phyloP scores from a whole-genome alignment of 2,113 vertebrate species.

The Salvelinus sp. region DNA sequence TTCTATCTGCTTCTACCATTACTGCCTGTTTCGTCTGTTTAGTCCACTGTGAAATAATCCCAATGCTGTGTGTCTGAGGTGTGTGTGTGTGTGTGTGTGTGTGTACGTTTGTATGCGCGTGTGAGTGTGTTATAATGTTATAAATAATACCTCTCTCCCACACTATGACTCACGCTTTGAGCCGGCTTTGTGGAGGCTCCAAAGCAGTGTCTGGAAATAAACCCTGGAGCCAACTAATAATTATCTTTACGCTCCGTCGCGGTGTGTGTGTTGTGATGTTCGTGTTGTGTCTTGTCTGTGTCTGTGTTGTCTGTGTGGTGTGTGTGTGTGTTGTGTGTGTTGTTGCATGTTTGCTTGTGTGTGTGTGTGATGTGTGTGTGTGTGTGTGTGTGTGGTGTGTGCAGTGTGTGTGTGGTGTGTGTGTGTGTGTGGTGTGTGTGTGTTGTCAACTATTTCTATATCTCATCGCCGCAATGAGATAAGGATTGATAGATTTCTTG shows the following conservation, averaged over 20 bases:
- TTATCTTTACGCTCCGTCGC: constrained; percentile 30
- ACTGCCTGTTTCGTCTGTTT: constrained; percentile 23
- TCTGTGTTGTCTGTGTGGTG: not conserved
- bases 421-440: constrained; percentile 9
- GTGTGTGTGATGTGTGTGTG: constrained; percentile 9
- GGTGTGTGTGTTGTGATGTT: constrained; percentile 4
- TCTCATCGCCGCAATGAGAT: not conserved
- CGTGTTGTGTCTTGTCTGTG: constrained; percentile 16
- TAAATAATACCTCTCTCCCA: constrained; percentile 58
- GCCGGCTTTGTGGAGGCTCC: constrained; percentile 35
- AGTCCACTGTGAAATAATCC: constrained; percentile 38
- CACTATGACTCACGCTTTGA: constrained; percentile 49
- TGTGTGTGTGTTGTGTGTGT: constrained; percentile 8
- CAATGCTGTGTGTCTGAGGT: constrained; percentile 10
- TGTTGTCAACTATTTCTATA: constrained; percentile 3
- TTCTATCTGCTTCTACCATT: not conserved
- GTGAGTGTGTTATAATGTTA: constrained; percentile 18
- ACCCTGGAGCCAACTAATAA: constrained; percentile 47
- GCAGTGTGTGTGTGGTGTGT: not conserved
- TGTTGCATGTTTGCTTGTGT: constrained; percentile 4
- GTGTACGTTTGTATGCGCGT: constrained; percentile 9
- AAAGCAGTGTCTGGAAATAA: constrained; percentile 49
- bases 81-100: not conserved
- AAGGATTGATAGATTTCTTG: constrained; percentile 5
- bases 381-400: not conserved